Conservation (phyloP, 2,113 vertebrate genomes). For the Burhinus bistriatus region DNA sequence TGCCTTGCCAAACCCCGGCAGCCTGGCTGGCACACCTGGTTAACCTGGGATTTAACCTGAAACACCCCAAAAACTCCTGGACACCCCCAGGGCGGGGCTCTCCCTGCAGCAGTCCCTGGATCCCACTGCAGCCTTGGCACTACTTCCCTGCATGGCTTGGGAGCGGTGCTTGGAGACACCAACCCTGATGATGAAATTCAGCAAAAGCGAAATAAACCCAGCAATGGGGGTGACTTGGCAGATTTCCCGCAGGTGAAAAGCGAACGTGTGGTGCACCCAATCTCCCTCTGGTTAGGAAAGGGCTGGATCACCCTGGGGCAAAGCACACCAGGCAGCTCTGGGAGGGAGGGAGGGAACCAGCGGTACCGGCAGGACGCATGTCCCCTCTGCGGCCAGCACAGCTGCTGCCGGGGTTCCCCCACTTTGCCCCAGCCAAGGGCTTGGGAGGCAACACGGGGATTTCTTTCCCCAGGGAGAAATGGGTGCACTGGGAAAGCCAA, state of each 20-base stretch:
- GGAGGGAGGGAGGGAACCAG: neutral
- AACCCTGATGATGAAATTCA: rapidly evolving
- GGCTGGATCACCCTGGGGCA: rapidly evolving
- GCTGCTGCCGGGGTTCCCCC: rapidly evolving
- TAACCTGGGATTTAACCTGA: neutral
- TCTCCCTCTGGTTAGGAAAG: rapidly evolving
- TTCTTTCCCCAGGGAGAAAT: rapidly evolving
- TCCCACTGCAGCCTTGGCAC: neutral
- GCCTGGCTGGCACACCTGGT: too few relatives aligned
- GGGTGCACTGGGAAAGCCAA: neutral
- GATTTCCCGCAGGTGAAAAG: neutral
- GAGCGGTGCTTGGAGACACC: rapidly evolving
- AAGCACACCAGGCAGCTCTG: neutral
- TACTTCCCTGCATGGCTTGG: rapidly evolving
- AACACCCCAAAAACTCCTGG: neutral
- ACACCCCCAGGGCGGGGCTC: rapidly evolving
- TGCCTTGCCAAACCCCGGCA: neutral
- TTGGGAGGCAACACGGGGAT: rapidly evolving
- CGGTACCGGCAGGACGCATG: rapidly evolving
- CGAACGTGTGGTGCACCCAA: rapidly evolving
- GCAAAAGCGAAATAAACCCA: neutral
- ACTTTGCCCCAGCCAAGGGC: neutral
- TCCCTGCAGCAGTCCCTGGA: neutral
- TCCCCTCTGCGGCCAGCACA: neutral
- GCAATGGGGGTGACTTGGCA: rapidly evolving